Conservation (phyloP, 2,888 invertebrate species). For the Onchidella celtica region DNA sequence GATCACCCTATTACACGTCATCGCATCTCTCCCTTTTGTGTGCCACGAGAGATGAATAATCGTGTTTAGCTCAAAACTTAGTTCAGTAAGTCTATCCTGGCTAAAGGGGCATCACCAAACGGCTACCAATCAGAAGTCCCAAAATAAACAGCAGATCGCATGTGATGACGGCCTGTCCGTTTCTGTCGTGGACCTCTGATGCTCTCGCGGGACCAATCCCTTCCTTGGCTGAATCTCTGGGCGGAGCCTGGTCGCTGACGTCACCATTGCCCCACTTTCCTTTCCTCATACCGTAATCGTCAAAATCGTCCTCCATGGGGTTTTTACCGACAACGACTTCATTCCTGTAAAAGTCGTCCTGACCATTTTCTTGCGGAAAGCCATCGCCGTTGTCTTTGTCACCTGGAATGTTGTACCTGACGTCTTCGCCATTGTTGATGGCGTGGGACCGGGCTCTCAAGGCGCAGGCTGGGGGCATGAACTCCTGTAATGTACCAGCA, state of each 20-base stretch:
- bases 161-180: background rate
- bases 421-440: background rate
- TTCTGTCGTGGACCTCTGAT: background rate
- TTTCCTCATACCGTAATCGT: background rate
- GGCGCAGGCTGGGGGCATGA: conserved; percentile 21
- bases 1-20: too few species aligned
- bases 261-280: too few species aligned
- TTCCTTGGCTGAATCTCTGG: background rate
- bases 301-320: too few species aligned
- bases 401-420: background rate
- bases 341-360: too few species aligned
- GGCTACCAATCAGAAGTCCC: too few species aligned
- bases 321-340: background rate
- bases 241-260: background rate
- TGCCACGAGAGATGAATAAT: too few species aligned
- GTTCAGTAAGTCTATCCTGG: too few species aligned
- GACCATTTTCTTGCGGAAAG: background rate
- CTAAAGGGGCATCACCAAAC: too few species aligned
- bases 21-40: too few species aligned
- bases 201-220: background rate
- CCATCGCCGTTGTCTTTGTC: background rate
- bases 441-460: background rate
- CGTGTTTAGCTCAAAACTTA: too few species aligned
- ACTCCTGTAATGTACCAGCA: background rate
- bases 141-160: too few species aligned